Evolutionary conservation across 2,113 vertebrate genomes (phyloP), one percentile per base, ranked within the genome.

Genomic region (Lucifuga dentata): DNA sequence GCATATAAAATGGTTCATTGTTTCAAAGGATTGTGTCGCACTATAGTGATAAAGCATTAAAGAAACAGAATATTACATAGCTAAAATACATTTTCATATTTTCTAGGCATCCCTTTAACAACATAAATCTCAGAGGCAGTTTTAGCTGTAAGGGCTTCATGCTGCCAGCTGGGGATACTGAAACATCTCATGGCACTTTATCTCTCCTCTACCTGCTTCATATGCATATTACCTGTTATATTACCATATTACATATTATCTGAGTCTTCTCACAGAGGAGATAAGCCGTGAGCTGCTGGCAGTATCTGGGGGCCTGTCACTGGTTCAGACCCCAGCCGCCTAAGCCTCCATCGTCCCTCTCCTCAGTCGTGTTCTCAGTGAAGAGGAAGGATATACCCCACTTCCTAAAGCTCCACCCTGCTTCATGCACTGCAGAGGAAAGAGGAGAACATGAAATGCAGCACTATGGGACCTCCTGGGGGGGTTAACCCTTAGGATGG

Each of bases 361-460:
- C 82, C 83, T 85, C 81, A 53, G 73, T 78, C 73, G 68, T 84
- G 81, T 85, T 84, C 84, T 87, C 49, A 45, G 29, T 69, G 52
- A 48, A 78, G 79, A 90, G 91, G 91, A 92, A 92, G 90, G 89
- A 92, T 92, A 87, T 86, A 86, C 73, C 78, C 85, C 80, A 81
- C 89, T 90, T 90, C 90, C 91, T 88, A 68, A 52, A 75, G 74
- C 87, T 78, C 85, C 89, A 84, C 87, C 84, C 81, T 80, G 66
- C 73, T 70, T 67, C 45, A 33, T 72, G 52, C 72, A 88, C 69
- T 39, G 45, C 69, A 86, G 80, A 84, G 81, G 83, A 87, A 85
- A 86, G 86, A 89, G 64, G 69, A 84, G 73, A 83, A 89, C 77
- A 89, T 81, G 59, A 74, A 73, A 83, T 65, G 53, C 60, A 65